These are phyloP conservation scores for Clupea harengus DNA, from an alignment of 2,113 vertebrate species.

Conservation along the genomic window DNA sequence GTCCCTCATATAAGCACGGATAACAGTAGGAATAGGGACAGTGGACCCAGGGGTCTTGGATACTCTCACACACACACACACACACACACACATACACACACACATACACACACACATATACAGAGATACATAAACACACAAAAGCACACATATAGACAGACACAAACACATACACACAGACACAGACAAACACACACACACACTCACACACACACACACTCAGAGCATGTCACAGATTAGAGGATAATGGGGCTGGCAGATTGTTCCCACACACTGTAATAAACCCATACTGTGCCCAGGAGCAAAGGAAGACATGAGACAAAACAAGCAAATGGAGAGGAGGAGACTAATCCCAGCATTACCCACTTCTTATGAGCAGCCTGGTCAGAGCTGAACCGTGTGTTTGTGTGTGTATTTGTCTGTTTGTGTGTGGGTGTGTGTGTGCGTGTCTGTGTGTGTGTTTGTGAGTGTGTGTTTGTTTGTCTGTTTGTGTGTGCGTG, in stretches of 20 bases:
- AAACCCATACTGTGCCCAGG: conserved; percentile 58
- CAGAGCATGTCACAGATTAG: conserved; percentile 60
- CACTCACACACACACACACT: background rate
- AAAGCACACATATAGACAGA: conserved; percentile 24
- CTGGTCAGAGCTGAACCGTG: conserved; percentile 37
- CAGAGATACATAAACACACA: conserved; percentile 35
- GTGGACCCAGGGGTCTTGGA: conserved; percentile 34
- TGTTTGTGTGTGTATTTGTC: conserved; percentile 30
- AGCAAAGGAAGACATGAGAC: conserved; percentile 60
- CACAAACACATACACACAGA: conserved; percentile 24
- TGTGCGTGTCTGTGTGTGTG: conserved; percentile 10
- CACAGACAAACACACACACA: background rate
- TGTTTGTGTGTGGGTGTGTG: conserved; percentile 21
- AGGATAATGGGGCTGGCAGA: conserved; percentile 57
- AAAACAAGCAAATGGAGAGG: conserved; percentile 57
- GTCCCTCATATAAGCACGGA: conserved; percentile 55
- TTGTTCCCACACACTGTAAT: conserved; percentile 51
- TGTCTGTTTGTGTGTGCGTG: background rate
- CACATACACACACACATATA: background rate
- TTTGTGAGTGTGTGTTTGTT: background rate
- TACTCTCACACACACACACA: conserved; percentile 39
- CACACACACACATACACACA: conserved; percentile 40
- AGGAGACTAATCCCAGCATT: conserved; percentile 49
- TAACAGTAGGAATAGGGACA: conserved; percentile 31
- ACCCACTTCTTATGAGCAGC: conserved; percentile 51